Conservation (phyloP, 2,888 invertebrate genomes). For the Monoplex corrugatus region DNA sequence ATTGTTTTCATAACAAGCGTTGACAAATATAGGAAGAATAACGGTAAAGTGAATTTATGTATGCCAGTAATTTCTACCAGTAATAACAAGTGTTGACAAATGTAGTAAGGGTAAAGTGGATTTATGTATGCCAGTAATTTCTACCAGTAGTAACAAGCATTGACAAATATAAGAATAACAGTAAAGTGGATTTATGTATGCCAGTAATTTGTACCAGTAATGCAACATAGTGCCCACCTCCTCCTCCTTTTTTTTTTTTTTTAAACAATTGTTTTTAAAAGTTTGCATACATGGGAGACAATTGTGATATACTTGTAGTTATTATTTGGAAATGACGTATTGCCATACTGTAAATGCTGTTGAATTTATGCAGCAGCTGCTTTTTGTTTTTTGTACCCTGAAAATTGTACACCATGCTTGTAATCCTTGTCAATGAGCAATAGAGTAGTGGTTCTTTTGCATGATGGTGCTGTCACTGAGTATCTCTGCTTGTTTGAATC, state of each 20-base stretch:
- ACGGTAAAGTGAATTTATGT: background rate
- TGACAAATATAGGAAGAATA: background rate
- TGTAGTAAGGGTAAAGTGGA: background rate
- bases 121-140: background rate
- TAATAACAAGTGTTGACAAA: background rate
- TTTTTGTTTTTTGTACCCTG: background rate
- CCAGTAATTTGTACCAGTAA: background rate
- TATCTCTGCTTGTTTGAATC: slow-evolving; percentile 11
- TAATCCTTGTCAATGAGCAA: background rate
- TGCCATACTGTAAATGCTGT: background rate
- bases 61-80: background rate
- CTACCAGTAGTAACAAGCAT: background rate
- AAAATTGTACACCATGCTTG: background rate
- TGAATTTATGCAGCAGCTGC: background rate
- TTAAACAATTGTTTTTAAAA: background rate
- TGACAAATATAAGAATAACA: background rate
- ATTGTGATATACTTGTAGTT: slow-evolving; percentile 31
- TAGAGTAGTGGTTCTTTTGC: slow-evolving; percentile 29
- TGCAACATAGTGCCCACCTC: background rate
- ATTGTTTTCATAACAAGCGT: too few relatives aligned
- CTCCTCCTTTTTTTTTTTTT: background rate
- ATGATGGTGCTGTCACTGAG: slow-evolving; percentile 25
- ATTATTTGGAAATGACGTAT: slow-evolving; percentile 14
- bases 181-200: background rate
- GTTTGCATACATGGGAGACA: slow-evolving; percentile 29